A percentile compares a stretch with the other conserved stretches of the same genome.
These are phyloP conservation scores for Bambusicola thoracicus DNA, from an alignment of 2,113 vertebrate species.

Conservation along the genomic window DNA sequence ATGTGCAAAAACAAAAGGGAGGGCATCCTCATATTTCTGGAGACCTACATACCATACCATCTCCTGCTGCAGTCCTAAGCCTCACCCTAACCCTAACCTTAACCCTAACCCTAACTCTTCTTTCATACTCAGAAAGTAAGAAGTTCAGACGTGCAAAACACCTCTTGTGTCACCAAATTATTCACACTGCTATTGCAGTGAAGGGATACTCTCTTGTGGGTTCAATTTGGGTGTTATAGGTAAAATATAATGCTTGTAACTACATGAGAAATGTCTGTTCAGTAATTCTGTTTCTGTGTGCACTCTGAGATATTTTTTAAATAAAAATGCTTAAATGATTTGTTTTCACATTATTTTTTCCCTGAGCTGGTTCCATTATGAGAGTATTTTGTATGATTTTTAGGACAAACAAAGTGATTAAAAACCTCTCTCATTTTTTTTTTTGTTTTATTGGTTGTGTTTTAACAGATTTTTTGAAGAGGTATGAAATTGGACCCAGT, in stretches of 20 bases:
- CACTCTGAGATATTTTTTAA: slow-evolving; percentile 31
- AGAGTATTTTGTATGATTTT: slow-evolving; percentile 44
- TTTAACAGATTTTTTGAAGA: slow-evolving; percentile 54
- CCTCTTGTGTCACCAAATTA: not conserved
- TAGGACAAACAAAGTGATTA: slow-evolving; percentile 46
- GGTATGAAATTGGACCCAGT: slow-evolving; percentile 53
- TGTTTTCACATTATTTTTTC: slow-evolving; percentile 21
- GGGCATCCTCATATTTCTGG: not conserved
- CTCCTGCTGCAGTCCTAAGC: not conserved
- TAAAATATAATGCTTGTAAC: slow-evolving; percentile 25
- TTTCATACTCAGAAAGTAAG: not conserved
- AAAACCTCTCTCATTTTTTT: slow-evolving; percentile 42
- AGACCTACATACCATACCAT: not conserved
- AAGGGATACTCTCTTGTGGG: not conserved
- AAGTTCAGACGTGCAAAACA: not conserved
- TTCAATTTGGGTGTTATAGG: slow-evolving; percentile 26
- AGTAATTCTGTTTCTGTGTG: slow-evolving; percentile 16
- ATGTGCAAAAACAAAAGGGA: not conserved
- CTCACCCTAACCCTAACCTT: no score
- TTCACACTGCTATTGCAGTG: not conserved
- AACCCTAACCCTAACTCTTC: not conserved
- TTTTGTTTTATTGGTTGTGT: slow-evolving; percentile 8
- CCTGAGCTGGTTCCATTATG: slow-evolving; percentile 5
- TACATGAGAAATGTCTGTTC: slow-evolving; percentile 30
- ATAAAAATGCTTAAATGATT: slow-evolving; percentile 28